Evolutionary conservation across 30 jellyfish, hydroid and myxozoan species (phyloP).

Genomic region (Turritopsis rubra): DNA sequence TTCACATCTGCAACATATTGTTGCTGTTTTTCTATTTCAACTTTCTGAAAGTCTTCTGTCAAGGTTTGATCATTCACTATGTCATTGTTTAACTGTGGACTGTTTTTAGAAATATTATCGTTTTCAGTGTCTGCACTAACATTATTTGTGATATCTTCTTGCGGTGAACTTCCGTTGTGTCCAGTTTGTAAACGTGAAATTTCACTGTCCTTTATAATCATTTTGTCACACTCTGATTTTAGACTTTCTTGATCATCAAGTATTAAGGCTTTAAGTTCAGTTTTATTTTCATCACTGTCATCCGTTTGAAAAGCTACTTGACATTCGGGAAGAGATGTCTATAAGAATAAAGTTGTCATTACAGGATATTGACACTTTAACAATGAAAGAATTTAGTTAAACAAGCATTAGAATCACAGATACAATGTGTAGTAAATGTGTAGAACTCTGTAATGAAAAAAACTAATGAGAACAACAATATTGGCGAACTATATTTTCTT

Average conservation of each 20-base stretch:
- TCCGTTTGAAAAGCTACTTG: not conserved
- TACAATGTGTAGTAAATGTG: no score
- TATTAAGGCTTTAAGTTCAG: not conserved
- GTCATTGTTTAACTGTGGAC: not conserved
- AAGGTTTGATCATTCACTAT: not conserved
- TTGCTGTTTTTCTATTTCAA: not conserved
- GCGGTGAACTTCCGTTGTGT: not conserved
- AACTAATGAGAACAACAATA: no score
- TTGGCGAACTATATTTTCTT: no score
- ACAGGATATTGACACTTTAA: no score
- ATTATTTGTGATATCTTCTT: not conserved
- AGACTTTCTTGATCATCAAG: not conserved
- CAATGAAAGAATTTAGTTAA: no score
- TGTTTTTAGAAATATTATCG: not conserved
- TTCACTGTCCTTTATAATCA: constrained; percentile 17
- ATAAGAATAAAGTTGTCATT: no score
- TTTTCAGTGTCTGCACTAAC: not conserved
- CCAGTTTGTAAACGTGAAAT: not conserved
- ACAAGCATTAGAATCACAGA: no score
- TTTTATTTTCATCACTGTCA: not conserved
- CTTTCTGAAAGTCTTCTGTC: not conserved
- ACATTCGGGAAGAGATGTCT: not conserved
- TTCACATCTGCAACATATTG: not conserved
- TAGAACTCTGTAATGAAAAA: no score
- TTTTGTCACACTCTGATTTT: not conserved